These are phyloP conservation scores for Peromyscus maniculatus DNA, from an alignment of 2,113 vertebrate genomes.

Conservation along the genomic window DNA sequence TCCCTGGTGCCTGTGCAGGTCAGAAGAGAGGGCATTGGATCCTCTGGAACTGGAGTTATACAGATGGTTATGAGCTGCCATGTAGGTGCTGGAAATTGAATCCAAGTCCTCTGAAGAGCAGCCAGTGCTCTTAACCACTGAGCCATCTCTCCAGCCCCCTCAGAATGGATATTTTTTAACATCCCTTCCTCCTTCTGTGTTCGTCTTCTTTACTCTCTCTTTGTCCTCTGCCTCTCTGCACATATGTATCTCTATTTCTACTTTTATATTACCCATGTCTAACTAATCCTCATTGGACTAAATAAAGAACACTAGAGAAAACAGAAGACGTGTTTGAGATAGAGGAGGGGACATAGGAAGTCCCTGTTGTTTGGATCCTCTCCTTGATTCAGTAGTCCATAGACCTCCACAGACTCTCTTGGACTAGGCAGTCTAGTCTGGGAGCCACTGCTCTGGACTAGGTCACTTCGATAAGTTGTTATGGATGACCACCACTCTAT, in stretches of 20 bases:
- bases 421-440: neutral
- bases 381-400: neutral
- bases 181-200: neutral
- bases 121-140: neutral
- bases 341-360: neutral
- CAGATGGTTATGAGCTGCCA: neutral
- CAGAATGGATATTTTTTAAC: neutral
- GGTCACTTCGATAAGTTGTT: neutral
- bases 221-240: neutral
- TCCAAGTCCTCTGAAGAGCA: neutral
- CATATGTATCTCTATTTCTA: neutral
- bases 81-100: neutral
- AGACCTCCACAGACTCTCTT: neutral
- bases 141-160: neutral
- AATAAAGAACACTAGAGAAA: neutral
- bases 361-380: fast-evolving
- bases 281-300: neutral
- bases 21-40: neutral
- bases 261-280: neutral
- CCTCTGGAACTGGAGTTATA: neutral
- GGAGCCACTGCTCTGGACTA: neutral
- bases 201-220: neutral
- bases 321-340: neutral
- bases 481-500: neutral
- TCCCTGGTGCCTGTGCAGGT: neutral